phyloP scores from a whole-genome alignment of 2,113 vertebrate species.

The Xerus inauris region DNA sequence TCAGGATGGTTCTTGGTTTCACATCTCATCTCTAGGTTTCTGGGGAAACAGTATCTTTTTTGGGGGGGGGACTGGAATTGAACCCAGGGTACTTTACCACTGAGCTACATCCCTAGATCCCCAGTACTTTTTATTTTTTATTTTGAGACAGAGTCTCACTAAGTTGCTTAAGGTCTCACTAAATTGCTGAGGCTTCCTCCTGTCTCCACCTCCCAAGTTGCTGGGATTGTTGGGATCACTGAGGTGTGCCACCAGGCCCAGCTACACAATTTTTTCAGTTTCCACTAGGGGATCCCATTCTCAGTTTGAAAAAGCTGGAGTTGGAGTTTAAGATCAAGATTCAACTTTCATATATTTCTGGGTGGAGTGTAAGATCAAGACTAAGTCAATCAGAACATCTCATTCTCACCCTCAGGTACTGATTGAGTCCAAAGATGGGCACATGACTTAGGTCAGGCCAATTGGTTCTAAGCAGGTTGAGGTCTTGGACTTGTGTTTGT shows the following conservation, averaged over 20 bases:
- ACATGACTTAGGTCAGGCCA: background rate
- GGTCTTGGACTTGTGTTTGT: background rate
- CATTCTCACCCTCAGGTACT: background rate
- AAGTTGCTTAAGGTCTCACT: too few species aligned
- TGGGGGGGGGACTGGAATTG: too few species aligned
- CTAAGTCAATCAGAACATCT: background rate
- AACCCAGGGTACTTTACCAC: too few species aligned
- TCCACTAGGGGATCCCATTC: background rate
- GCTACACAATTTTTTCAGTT: background rate
- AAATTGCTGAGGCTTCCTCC: too few species aligned
- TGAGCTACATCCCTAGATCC: too few species aligned
- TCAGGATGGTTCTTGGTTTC: slow-evolving; percentile 24
- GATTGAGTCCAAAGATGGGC: background rate
- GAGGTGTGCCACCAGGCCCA: too few species aligned
- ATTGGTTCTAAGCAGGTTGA: background rate
- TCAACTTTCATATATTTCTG: background rate
- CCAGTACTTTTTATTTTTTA: too few species aligned
- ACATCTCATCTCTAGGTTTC: background rate
- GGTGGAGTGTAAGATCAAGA: background rate
- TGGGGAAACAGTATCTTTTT: background rate
- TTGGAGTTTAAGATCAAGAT: background rate
- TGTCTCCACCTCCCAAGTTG: too few species aligned
- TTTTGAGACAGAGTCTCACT: too few species aligned
- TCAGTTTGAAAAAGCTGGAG: background rate
- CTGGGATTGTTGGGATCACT: too few species aligned